Evolutionary conservation across 2,113 vertebrate genomes (phyloP).

Genomic region (Sinocyclocheilus rhinocerous): DNA sequence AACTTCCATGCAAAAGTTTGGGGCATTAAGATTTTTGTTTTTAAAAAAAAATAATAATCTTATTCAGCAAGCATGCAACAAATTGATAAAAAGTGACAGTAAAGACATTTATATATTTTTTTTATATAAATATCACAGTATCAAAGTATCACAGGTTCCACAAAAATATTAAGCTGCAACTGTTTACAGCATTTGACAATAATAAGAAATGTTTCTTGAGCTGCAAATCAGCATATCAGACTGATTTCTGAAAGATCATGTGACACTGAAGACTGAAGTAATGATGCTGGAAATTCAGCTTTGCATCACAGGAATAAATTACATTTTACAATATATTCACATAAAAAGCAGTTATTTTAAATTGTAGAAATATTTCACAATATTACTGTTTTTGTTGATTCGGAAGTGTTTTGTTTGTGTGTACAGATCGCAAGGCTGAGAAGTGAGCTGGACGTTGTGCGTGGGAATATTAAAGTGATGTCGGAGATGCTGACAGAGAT

Average conservation of each 20-base stretch:
- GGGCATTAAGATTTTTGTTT: too few species aligned
- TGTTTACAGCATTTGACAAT: too few species aligned
- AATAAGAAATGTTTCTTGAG: too few species aligned
- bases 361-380: background rate
- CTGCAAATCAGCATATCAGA: too few species aligned
- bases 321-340: background rate
- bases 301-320: background rate
- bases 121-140: too few species aligned
- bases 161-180: too few species aligned
- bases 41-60: too few species aligned
- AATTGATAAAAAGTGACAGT: too few species aligned
- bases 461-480: slow-evolving; percentile 98
- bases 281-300: background rate
- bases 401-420: slow-evolving; percentile 25
- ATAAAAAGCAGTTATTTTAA: background rate
- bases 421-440: slow-evolving; percentile 90
- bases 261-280: background rate
- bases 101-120: too few species aligned
- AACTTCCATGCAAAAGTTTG: too few species aligned
- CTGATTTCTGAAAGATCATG: background rate
- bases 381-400: background rate
- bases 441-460: slow-evolving; percentile 93
- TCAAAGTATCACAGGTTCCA: too few species aligned
- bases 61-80: too few species aligned
- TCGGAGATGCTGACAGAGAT: slow-evolving; percentile 99